A percentile compares a stretch with the other conserved stretches of the same genome.
phyloP scores from a whole-genome alignment of 2,888 invertebrate genomes.

The Crepidodera aurea region DNA sequence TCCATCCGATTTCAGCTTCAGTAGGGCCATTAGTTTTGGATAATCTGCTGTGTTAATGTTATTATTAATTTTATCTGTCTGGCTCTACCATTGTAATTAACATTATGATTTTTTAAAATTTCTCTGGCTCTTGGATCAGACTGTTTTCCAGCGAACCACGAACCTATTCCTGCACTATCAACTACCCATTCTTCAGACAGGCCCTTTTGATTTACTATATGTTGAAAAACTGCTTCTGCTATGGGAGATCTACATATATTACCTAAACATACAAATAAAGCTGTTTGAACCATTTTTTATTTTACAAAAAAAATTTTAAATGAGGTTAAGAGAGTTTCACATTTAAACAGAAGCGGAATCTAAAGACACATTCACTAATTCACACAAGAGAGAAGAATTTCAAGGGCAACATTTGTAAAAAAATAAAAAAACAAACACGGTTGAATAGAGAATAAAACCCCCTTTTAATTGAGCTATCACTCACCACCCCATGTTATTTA shows the following conservation, averaged over 20 bases:
- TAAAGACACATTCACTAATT: no score
- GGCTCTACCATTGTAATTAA: conserved; percentile 80
- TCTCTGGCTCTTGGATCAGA: conserved; percentile 82
- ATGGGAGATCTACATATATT: conserved; percentile 97
- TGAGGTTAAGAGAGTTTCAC: no score
- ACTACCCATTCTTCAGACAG: conserved; percentile 77
- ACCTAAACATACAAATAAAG: conserved; percentile 65
- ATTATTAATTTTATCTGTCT: conserved; percentile 75
- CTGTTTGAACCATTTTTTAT: conserved; percentile 46
- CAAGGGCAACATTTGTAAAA: no score
- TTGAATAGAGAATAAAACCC: no score
- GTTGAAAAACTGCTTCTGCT: conserved; percentile 89
- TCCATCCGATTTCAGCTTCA: no score
- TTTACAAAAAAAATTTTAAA: not conserved
- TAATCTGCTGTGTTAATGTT: no score
- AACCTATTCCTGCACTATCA: conserved; percentile 89
- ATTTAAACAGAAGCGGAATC: no score
- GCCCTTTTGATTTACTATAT: conserved; percentile 75
- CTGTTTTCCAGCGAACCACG: conserved; percentile 86
- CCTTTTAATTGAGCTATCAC: no score
- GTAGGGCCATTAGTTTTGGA: no score
- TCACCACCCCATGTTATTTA: no score
- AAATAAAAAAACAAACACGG: no score
- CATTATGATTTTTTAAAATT: conserved; percentile 75
- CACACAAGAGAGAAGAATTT: no score